Evolutionary conservation across 2,113 vertebrate species (phyloP), one percentile per base, ranked within the genome.

Genomic region (Varanus komodoensis): DNA sequence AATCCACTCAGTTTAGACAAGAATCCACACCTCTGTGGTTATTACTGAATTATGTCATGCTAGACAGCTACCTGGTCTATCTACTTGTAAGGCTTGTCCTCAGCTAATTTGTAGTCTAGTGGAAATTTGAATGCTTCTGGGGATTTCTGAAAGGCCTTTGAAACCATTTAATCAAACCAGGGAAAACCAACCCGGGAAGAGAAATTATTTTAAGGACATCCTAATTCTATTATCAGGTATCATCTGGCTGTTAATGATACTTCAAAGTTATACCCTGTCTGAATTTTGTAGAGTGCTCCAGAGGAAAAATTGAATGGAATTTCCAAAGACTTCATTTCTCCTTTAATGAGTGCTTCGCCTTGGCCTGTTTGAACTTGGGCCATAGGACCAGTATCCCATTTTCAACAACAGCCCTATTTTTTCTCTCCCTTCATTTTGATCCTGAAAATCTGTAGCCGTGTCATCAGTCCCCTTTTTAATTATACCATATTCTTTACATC

Each of bases 401-500:
- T 96, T 93, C 89, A 86, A 86, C 93, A 94, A 86, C 27, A 91
- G 83, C 1, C 85, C 79, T 17, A 90, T 69, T 81, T 79, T 75
- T 78, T n/a, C 74, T 67, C 89, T 91, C 75, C 23, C 44, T 50
- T 32, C 87, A 96, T 97, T 97, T 97, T 96, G 96, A 97, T 97
- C 96, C 95, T 96, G 96, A 96, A 97, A 98, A 97, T 98, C 96
- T 97, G 96, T 95, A 97, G 93, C 97, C 94, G 0, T 97, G 97
- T 97, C 96, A 96, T 96, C 97, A 97, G 96, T 79, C 97, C 97
- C 97, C 97, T 98, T 98, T 98, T 98, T 98, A 99, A 99, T 98
- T 98, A 98, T 98, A 98, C 97, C 97, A 97, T 98, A 99, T 99
- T 99, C 98, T 99, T 98, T 99, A 99, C 98, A 99, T 98, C 98